Percentiles rank a stretch among this genome's conserved stretches.
phyloP scores from a whole-genome alignment of 2,888 invertebrate genomes.

The Parnassius apollo region DNA sequence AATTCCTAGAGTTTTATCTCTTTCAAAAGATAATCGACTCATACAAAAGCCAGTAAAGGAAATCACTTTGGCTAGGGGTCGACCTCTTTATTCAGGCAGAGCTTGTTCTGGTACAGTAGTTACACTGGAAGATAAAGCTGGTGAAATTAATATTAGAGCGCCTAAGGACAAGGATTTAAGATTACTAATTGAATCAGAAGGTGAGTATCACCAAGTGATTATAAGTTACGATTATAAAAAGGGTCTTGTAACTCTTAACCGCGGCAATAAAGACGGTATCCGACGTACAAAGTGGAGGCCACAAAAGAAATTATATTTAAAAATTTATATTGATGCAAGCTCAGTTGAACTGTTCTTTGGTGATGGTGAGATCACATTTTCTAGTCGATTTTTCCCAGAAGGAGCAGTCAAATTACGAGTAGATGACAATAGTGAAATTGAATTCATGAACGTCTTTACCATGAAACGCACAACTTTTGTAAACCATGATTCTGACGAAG shows the following conservation, averaged over 20 bases:
- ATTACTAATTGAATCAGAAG: constrained; percentile 45
- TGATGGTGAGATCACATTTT: constrained; percentile 38
- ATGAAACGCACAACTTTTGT: constrained; percentile 20
- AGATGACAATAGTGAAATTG: constrained; percentile 9
- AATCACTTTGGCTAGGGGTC: constrained; percentile 36
- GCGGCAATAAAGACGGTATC: constrained; percentile 54
- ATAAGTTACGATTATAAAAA: constrained; percentile 42
- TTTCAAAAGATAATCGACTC: constrained; percentile 44
- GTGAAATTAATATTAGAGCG: constrained; percentile 47
- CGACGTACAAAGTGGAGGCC: constrained; percentile 55
- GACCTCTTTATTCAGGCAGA: constrained; percentile 38
- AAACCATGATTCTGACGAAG: neutral
- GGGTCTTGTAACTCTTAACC: constrained; percentile 48
- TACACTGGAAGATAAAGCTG: constrained; percentile 47
- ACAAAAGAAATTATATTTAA: constrained; percentile 25
- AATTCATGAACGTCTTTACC: constrained; percentile 8
- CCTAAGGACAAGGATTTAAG: constrained; percentile 37
- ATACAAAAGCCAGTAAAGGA: constrained; percentile 54
- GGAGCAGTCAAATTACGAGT: constrained; percentile 29
- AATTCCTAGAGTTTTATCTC: constrained; percentile 52
- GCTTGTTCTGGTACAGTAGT: constrained; percentile 34
- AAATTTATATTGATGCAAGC: constrained; percentile 33
- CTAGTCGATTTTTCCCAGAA: constrained; percentile 37
- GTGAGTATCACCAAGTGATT: constrained; percentile 37
- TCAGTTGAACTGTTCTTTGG: constrained; percentile 38